Evolutionary conservation across 2,113 vertebrate species (phyloP), one percentile per base, ranked within the genome.

Genomic region (Seriola aureovittata): DNA sequence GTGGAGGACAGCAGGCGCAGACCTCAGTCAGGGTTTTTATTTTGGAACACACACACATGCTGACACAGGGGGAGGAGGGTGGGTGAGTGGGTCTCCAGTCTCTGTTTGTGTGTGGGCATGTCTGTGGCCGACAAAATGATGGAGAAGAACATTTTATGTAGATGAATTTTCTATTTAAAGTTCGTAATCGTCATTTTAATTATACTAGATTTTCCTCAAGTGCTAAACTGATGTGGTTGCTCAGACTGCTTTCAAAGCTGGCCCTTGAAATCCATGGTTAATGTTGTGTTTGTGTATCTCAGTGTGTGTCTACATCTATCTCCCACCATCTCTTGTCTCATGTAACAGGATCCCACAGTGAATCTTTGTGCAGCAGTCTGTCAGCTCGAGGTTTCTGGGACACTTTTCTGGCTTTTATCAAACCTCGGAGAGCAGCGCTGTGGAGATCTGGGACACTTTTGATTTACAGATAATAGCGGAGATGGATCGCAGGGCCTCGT

Each of bases 11-110:
- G 82, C 34, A 9, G 78, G 67, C 10, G 19, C 75, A 77, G 83
- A 88, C 80, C 78, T 82, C 78, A 85, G 71, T 67, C 71, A 58
- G 64, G 78, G 78, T 65, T 89, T 85, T 90, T 87, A 86, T 86
- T 88, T 74, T 66, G 65, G 71, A 74, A 90, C 85, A 84, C 82
- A 71, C 77, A 82, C n/a, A 85, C 3, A 54, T 23, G 55, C 75
- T 55, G 68, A 81, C 50, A 78, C 32, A 21, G 52, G 11, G 13
- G 36, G 9, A 13, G 11, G 40, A 7, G 29, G 21, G 14, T 52
- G 4, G 12, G 8, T 21, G 17, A 25, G n/a, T 0, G 40, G 46
- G 46, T 0, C 40, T 38, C 10, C 44, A 44, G 67, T 74, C 36
- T 72, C 58, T 66, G 71, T 25, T 57, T 78, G 68, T 79, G 81